Evolutionary conservation across 2,113 vertebrate genomes (phyloP), one percentile per base, ranked within the genome.

Genomic region (Saccopteryx bilineata): DNA sequence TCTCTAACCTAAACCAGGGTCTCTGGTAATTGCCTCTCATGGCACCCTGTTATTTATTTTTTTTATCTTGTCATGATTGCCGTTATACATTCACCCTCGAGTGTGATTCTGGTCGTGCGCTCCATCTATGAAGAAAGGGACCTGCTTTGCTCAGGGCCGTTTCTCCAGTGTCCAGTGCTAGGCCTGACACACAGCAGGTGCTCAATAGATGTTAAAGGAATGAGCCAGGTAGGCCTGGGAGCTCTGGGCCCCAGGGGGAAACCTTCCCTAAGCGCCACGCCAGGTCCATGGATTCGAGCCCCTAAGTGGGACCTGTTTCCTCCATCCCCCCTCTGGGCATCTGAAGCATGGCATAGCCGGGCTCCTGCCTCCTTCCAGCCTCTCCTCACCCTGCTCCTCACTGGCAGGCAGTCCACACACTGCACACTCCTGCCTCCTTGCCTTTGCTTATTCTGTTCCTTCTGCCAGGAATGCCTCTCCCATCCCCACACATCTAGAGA

Each of bases 331-430:
- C 56, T 33, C 54, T 71, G 19, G 28, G 48, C 58, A 71, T 4
- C 5, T 0, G 6, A 33, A 66, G 65, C n/a, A 18, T 1, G 0
- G 5, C 46, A 28, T 0, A 4, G 82, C 26, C 13, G 8, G 81
- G 69, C 17, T 58, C 84, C 56, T 0, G 17, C 33, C 23, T 28
- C 54, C 74, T 61, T 18, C 68, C 46, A 9, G 23, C 31, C 52
- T 58, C 86, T 48, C 52, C 28, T 48, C 5, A 0, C 21, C 54
- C 52, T 17, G 50, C 28, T 61, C 52, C 50, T 31, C 17, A 3
- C 56, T 3, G 31, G 66, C 12, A 5, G 31, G 66, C 12, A 5
- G 68, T 28, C 33, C 19, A 15, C n/a, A 15, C 10, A 4, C 2
- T 6, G 56, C 54, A 19, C 7, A 7, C 18, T 11, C 65, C 68